Evolutionary conservation across 2,888 invertebrate species (phyloP), one percentile per base, ranked within the genome.

Genomic region (Mongoloraphidia duomilia): DNA sequence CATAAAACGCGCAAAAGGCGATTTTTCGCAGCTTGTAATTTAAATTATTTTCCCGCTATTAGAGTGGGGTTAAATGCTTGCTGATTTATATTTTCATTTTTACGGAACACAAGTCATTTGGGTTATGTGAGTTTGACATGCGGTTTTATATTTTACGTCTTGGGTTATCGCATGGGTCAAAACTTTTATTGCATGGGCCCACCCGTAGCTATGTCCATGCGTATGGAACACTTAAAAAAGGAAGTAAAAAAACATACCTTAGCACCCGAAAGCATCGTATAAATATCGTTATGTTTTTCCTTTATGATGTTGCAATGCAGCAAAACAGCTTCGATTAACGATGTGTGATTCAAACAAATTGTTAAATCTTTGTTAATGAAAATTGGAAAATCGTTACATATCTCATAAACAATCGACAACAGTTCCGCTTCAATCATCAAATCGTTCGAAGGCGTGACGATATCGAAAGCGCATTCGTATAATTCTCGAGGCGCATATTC

Each of bases 381-480:
- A 6, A 72, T 70, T 0, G 83, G 79, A 54, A 88, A 73, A 59
- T 82, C 80, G 48, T 75, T 75, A 41, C 84, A 72, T 41, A 88
- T 76, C 65, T 89, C 84, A 63, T 80, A 80, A 0, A 84, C 81
- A 1, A 91, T 77, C 1, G 81, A 80, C 9, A 95, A 67, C 0
- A 93, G 66, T 63, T 96, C 95, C 0, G 91, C 90, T 61, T 95
- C 94, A 0, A 84, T 76, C 67, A 91, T 76, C 34, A 86, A 70
- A 56, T 81, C 78, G 50, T 77, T 81, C 51, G 73, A 78, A 2
- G 89, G 80, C 5, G 86, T 84, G 34, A 95, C 84, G 51, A 96
- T 88, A 65, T 96, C 96, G 66, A 94, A 94, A 2, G 90, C 89
- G 66, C 92, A 92, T 65, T 94, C 93, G 49, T 83, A 81, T 13